A percentile compares a stretch with the other conserved stretches of the same genome.
Evolutionary conservation across 2,113 vertebrate genomes (phyloP).

Genomic region (Hippocampus abdominalis): DNA sequence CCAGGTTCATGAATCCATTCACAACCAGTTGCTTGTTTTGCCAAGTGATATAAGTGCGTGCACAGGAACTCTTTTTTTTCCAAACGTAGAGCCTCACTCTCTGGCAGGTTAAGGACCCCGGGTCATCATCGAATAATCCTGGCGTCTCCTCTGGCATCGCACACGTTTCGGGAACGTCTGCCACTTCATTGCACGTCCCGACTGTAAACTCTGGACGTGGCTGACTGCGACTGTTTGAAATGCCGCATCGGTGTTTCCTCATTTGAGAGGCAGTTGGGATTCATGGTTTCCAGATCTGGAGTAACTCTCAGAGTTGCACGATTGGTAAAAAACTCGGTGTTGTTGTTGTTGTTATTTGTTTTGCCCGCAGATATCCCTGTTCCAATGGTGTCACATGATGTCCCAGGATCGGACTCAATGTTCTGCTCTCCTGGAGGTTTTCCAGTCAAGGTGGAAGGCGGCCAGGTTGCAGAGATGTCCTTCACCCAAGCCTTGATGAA

Average conservation of each 20-base stretch:
- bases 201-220: neutral
- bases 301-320: neutral
- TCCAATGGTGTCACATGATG: neutral
- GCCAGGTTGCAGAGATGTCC: too few species aligned
- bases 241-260: neutral
- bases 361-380: slow-evolving; percentile 16
- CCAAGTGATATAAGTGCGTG: slow-evolving; percentile 56
- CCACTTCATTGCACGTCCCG: neutral
- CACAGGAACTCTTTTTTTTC: slow-evolving; percentile 32
- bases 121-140: neutral
- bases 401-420: neutral
- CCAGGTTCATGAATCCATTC: neutral
- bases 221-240: neutral
- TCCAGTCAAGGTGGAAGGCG: too few species aligned
- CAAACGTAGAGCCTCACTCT: slow-evolving; percentile 40
- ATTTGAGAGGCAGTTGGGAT: neutral
- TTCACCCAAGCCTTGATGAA: too few species aligned
- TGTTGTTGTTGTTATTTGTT: neutral
- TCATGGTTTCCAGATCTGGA: neutral
- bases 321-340: neutral
- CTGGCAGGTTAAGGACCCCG: slow-evolving; percentile 54
- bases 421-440: too few species aligned
- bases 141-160: neutral
- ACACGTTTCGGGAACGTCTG: neutral
- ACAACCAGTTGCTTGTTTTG: slow-evolving; percentile 18